Conservation (phyloP, 2,797 vertebrate genomes). For the Pangasius krempfi region DNA sequence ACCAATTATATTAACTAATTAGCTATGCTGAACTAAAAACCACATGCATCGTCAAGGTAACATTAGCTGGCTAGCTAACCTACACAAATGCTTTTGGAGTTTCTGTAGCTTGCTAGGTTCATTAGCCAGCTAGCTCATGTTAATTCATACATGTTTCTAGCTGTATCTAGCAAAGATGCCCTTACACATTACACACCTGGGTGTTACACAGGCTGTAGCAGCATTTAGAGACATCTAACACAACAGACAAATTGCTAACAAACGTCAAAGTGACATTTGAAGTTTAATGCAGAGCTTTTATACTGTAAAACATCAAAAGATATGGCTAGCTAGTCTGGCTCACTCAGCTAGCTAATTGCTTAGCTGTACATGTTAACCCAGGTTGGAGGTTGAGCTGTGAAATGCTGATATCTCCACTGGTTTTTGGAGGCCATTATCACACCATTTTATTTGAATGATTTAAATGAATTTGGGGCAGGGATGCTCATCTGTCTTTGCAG, state of each 20-base stretch:
- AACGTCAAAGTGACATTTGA: not conserved
- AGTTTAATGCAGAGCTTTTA: not conserved
- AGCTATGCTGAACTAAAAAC: not conserved
- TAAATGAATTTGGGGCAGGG: not conserved
- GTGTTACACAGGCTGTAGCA: not conserved
- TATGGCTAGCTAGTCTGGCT: not conserved
- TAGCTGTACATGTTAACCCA: not conserved
- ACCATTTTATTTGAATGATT: not conserved
- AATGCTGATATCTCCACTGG: not conserved
- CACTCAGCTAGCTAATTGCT: too few relatives aligned
- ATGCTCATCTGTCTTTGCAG: not conserved
- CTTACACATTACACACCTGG: not conserved
- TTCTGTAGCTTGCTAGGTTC: not conserved
- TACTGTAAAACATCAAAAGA: not conserved
- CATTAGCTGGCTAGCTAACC: not conserved
- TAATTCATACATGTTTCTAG: not conserved
- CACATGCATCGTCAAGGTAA: not conserved
- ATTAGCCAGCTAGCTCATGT: not conserved
- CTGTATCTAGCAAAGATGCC: not conserved
- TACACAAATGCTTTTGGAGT: not conserved
- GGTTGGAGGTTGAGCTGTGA: not conserved
- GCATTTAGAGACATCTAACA: not conserved
- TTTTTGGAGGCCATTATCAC: not conserved
- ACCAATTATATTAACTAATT: not conserved
- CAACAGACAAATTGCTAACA: not conserved